Evolutionary conservation across 2,888 invertebrate genomes (phyloP).

Genomic region (Conistra vaccinii): DNA sequence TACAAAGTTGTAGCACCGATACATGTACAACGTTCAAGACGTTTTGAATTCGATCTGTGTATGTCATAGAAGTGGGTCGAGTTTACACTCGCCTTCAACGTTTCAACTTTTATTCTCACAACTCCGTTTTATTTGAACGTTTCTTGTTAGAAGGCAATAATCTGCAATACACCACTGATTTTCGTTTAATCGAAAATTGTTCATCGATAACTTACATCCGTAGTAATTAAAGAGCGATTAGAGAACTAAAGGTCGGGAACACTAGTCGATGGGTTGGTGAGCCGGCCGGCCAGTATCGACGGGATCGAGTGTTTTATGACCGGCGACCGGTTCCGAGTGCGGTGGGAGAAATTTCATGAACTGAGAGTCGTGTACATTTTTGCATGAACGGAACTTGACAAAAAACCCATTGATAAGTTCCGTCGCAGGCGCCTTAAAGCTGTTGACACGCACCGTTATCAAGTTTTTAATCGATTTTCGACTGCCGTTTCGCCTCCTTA

Average conservation of each 20-base stretch:
- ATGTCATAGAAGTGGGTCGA: constrained; percentile 65
- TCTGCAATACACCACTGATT: constrained; percentile 50
- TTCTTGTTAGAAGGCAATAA: constrained; percentile 53
- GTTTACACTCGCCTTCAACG: constrained; percentile 61
- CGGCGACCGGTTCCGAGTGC: constrained; percentile 68
- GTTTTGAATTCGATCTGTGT: constrained; percentile 64
- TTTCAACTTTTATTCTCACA: constrained; percentile 60
- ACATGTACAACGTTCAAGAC: constrained; percentile 53
- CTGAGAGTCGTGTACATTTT: constrained; percentile 75
- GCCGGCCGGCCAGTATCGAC: constrained; percentile 42
- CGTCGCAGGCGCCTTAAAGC: constrained; percentile 83
- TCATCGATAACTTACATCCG: constrained; percentile 62
- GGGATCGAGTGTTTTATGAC: constrained; percentile 65
- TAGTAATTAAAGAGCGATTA: constrained; percentile 66
- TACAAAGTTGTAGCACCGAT: constrained; percentile 33
- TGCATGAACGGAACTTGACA: constrained; percentile 78
- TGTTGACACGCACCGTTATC: constrained; percentile 86
- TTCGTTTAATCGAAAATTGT: constrained; percentile 56
- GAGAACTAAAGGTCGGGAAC: constrained; percentile 63
- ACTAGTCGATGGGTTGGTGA: constrained; percentile 38
- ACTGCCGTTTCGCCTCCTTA: constrained; percentile 90
- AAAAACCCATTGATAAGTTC: constrained; percentile 82
- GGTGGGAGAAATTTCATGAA: constrained; percentile 70
- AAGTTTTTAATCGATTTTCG: constrained; percentile 86
- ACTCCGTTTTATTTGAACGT: constrained; percentile 48